Evolutionary conservation across 1,140 invertebrate genomes (phyloP).

Genomic region (Zaprionus vittiger): DNA sequence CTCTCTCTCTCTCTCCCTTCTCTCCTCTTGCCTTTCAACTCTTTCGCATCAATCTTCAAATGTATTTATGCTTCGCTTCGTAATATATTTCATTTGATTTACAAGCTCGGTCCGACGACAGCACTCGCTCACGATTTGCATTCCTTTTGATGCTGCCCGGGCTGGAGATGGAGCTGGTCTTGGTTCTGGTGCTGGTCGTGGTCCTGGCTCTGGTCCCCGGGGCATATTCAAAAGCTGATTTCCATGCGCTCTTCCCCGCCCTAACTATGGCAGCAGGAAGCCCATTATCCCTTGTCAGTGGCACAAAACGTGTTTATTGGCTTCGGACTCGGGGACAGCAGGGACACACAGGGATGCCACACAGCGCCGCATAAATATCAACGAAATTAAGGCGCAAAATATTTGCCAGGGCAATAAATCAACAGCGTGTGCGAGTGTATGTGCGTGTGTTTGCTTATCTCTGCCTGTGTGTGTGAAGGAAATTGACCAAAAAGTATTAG

Average conservation of each 20-base stretch:
- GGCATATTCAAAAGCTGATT: constrained; percentile 80
- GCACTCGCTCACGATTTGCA: constrained; percentile 67
- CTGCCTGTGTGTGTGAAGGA: constrained; percentile 27
- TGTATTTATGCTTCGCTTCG: constrained; percentile 60
- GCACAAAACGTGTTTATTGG: constrained; percentile 7
- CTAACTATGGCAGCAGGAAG: constrained; percentile 5
- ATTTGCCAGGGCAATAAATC: constrained; percentile 74
- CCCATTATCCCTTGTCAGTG: constrained; percentile 6
- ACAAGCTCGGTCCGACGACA: constrained; percentile 57
- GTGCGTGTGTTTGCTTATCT: constrained; percentile 18
- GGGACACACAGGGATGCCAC: constrained; percentile 43
- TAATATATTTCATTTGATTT: constrained; percentile 81
- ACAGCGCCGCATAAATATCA: constrained; percentile 80
- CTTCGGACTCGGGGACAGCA: constrained; percentile 41
- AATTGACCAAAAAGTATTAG: constrained; percentile 7
- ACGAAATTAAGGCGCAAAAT: constrained; percentile 79
- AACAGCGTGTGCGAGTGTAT: constrained; percentile 42
- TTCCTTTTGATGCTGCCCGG: constrained; percentile 67
- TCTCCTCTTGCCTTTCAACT: constrained; percentile 8
- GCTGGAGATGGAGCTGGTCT: neutral
- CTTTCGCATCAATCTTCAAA: constrained; percentile 69
- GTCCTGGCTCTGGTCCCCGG: constrained; percentile 38
- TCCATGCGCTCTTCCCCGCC: constrained; percentile 11
- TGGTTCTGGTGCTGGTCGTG: no score
- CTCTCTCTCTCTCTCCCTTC: neutral